A percentile compares a stretch with the other conserved stretches of the same genome.
Conservation (phyloP, 2,113 vertebrate genomes). For the Caloenas nicobarica region DNA sequence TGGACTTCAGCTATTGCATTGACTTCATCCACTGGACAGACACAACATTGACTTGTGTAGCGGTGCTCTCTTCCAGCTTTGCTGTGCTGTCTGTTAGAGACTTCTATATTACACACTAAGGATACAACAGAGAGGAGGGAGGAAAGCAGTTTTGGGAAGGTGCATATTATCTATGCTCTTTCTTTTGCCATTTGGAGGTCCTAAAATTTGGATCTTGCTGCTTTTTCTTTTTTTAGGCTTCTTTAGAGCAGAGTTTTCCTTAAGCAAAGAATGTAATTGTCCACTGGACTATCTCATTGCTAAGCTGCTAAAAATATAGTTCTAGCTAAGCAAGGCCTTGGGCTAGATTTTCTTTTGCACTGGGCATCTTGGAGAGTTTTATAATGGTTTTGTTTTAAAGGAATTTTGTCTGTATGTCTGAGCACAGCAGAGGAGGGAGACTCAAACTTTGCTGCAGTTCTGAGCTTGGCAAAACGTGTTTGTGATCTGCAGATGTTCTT, state of each 20-base stretch:
- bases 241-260: neutral
- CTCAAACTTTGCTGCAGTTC: neutral
- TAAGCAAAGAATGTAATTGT: neutral
- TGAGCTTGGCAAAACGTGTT: slow-evolving; percentile 40
- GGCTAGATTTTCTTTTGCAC: neutral
- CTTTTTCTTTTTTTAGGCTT: neutral
- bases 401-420: neutral
- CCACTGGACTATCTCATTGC: neutral
- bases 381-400: slow-evolving; percentile 35
- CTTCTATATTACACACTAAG: neutral
- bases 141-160: neutral
- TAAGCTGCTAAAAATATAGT: neutral
- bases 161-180: neutral
- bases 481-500: slow-evolving; percentile 21
- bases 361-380: neutral
- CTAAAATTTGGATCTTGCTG: neutral
- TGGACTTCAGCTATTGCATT: neutral
- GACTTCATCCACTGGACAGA: neutral
- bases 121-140: neutral
- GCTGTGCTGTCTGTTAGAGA: neutral
- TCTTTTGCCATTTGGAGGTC: neutral
- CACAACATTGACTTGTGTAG: neutral
- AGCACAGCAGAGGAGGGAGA: slow-evolving; percentile 13
- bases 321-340: neutral
- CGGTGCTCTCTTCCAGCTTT: neutral